These are phyloP conservation scores for Hoplodrina blanda DNA, from an alignment of 2,888 invertebrate genomes.

Conservation along the genomic window DNA sequence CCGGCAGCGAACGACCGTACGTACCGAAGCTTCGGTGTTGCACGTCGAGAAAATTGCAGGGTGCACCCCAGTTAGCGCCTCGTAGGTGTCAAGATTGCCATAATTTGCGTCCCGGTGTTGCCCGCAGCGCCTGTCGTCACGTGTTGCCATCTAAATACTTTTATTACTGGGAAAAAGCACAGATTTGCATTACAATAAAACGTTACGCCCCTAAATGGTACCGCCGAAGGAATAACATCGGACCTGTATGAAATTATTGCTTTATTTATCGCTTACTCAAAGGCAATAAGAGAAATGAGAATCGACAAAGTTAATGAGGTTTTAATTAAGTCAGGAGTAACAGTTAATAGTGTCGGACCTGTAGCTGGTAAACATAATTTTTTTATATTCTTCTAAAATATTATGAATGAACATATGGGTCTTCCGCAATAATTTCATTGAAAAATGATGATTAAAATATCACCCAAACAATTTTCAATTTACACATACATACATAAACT, in stretches of 20 bases:
- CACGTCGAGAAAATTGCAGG: constrained; percentile 87
- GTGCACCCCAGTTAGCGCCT: constrained; percentile 88
- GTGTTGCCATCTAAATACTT: constrained; percentile 87
- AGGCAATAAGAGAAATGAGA: constrained; percentile 21
- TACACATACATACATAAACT: no score
- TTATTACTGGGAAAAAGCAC: constrained; percentile 80
- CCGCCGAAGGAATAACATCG: constrained; percentile 57
- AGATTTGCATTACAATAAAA: constrained; percentile 81
- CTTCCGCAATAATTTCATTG: background rate
- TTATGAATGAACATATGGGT: background rate
- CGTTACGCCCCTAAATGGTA: constrained; percentile 73
- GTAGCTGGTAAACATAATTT: background rate
- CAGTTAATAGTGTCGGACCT: constrained; percentile 29
- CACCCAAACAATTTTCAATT: background rate
- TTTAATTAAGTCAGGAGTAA: constrained; percentile 36
- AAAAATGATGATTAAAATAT: background rate
- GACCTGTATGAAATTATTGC: constrained; percentile 51
- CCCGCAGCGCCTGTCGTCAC: constrained; percentile 89
- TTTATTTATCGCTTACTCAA: constrained; percentile 52
- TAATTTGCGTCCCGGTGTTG: constrained; percentile 86
- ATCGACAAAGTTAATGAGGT: constrained; percentile 31
- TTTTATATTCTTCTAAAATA: background rate
- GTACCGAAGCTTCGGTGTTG: constrained; percentile 58
- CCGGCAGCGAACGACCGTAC: constrained; percentile 56
- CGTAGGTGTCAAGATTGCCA: constrained; percentile 90